Percentiles rank a stretch among this genome's conserved stretches.
Evolutionary conservation across 1,140 invertebrate species (phyloP).

Genomic region (Temnothorax longispinosus): DNA sequence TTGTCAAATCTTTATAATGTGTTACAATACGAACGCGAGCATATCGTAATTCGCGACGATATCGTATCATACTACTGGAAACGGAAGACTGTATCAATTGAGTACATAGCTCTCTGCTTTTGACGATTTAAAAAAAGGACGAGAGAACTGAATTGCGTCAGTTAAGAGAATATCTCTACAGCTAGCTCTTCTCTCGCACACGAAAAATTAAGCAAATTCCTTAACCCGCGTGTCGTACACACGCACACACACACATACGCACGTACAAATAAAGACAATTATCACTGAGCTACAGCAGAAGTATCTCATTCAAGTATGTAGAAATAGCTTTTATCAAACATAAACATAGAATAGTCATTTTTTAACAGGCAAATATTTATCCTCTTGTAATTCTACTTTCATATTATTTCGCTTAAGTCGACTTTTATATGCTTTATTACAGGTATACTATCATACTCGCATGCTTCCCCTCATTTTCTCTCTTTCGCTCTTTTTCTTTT

Average conservation of each 20-base stretch:
- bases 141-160: slow-evolving; percentile 1
- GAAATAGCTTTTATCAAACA: slow-evolving; percentile 82
- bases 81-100: slow-evolving; percentile 64
- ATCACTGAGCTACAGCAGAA: slow-evolving; percentile 71
- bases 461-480: slow-evolving; percentile 25
- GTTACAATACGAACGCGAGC: slow-evolving; percentile 8
- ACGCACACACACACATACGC: neutral
- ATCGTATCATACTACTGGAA: slow-evolving; percentile 19
- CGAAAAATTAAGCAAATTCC: slow-evolving; percentile 37
- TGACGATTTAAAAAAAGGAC: neutral
- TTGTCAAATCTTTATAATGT: slow-evolving; percentile 21
- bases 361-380: slow-evolving; percentile 82
- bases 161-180: slow-evolving; percentile 4
- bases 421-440: slow-evolving; percentile 51
- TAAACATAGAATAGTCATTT: slow-evolving; percentile 82
- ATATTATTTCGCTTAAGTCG: slow-evolving; percentile 63
- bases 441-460: slow-evolving; percentile 42
- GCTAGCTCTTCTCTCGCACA: slow-evolving; percentile 7
- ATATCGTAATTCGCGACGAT: neutral
- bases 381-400: slow-evolving; percentile 74
- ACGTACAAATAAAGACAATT: slow-evolving; percentile 66
- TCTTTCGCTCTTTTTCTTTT: neutral
- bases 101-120: neutral
- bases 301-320: slow-evolving; percentile 77
- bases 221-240: neutral